These are phyloP conservation scores for Ciconia stormi DNA, from an alignment of 2,113 vertebrate genomes.

Conservation along the genomic window DNA sequence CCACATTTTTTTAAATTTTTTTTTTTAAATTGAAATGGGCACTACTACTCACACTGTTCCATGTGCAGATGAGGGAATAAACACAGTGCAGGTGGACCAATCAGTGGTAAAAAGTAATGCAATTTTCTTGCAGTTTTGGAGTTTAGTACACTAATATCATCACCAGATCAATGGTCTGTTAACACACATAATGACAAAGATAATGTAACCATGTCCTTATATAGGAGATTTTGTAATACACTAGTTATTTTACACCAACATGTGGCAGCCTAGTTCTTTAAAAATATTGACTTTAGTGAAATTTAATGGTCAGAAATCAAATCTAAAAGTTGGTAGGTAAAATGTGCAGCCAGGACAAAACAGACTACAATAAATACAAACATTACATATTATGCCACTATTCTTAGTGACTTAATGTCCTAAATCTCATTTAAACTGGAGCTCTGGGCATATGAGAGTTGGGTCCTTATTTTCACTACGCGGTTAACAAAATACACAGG, in stretches of 20 bases:
- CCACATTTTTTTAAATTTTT: not conserved
- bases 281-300: not conserved
- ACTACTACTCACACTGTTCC: not conserved
- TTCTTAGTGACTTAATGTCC: not conserved
- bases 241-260: not conserved
- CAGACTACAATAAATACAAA: not conserved
- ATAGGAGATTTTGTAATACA: not conserved
- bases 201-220: not conserved
- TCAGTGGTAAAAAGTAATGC: not conserved
- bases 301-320: not conserved
- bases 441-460: not conserved
- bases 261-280: not conserved
- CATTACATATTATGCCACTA: not conserved
- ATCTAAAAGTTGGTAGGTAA: not conserved
- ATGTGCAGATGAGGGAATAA: not conserved
- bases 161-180: not conserved
- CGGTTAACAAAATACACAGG: not conserved
- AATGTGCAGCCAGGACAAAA: not conserved
- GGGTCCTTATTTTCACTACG: not conserved
- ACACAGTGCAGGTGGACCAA: not conserved
- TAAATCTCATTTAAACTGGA: not conserved
- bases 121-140: not conserved
- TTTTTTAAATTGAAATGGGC: not conserved
- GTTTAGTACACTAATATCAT: not conserved
- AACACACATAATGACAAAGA: not conserved